These are phyloP conservation scores for Eremobia ochroleuca DNA, from an alignment of 2,888 invertebrate genomes.

Conservation along the genomic window DNA sequence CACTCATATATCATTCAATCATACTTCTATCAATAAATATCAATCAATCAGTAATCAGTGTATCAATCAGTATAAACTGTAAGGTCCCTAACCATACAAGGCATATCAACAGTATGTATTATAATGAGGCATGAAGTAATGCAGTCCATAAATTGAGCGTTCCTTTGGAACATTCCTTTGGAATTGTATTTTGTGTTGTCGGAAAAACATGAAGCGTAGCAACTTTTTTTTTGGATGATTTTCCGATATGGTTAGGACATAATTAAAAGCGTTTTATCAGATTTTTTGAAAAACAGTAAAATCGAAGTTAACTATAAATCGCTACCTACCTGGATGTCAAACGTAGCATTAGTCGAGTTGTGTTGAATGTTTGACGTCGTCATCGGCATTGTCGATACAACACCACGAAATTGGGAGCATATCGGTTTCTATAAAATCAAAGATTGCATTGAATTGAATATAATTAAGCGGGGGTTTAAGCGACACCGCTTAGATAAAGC, in stretches of 20 bases:
- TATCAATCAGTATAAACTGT: too few relatives aligned
- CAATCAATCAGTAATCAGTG: too few relatives aligned
- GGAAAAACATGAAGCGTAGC: background rate
- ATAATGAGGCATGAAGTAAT: background rate
- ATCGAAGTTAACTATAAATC: background rate
- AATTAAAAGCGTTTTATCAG: background rate
- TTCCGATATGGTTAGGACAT: too few relatives aligned
- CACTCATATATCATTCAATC: too few relatives aligned
- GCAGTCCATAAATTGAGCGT: background rate
- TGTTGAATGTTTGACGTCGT: slow-evolving; percentile 1
- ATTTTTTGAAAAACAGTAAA: background rate
- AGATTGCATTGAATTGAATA: background rate
- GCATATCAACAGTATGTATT: too few relatives aligned
- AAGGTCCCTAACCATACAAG: too few relatives aligned
- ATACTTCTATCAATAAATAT: too few relatives aligned
- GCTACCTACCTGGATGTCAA: slow-evolving; percentile 27
- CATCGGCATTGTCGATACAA: background rate
- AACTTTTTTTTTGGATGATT: background rate
- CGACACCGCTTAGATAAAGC: background rate
- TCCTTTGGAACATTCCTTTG: too few relatives aligned
- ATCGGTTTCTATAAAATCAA: slow-evolving; percentile 25
- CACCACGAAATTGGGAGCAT: background rate
- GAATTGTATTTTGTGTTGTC: background rate
- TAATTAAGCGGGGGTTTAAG: background rate
- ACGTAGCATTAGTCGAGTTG: slow-evolving; percentile 3